Evolutionary conservation across 2,888 invertebrate genomes (phyloP).

Genomic region (Volucella inanis): DNA sequence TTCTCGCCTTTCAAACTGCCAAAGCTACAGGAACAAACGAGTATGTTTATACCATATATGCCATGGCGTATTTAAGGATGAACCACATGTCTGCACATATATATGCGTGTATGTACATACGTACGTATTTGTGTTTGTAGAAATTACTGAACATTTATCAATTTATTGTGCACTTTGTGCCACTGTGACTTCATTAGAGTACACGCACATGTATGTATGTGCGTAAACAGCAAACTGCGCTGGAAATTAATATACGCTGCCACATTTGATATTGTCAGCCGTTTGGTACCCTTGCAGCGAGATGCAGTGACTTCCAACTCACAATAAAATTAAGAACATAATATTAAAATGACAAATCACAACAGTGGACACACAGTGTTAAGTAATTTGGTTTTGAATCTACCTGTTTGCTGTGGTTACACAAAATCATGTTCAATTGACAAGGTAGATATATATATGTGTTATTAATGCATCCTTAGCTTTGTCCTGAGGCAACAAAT

Average conservation of each 20-base stretch:
- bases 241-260: conserved; percentile 80
- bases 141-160: conserved; percentile 71
- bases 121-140: conserved; percentile 24
- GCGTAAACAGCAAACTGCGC: conserved; percentile 31
- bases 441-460: conserved; percentile 22
- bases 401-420: conserved; percentile 66
- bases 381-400: conserved; percentile 71
- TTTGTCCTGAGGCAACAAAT: conserved; percentile 81
- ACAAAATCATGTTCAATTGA: conserved; percentile 69
- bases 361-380: conserved; percentile 72
- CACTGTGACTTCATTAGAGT: conserved; percentile 74
- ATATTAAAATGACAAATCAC: conserved; percentile 75
- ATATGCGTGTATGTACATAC: too few relatives aligned
- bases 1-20: conserved; percentile 33
- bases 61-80: conserved; percentile 26
- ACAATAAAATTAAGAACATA: conserved; percentile 73
- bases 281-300: conserved; percentile 71
- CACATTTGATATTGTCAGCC: conserved; percentile 76
- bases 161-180: conserved; percentile 72
- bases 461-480: conserved; percentile 80
- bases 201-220: conserved; percentile 37
- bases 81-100: too few relatives aligned
- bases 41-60: background rate
- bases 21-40: background rate
- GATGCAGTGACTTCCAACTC: conserved; percentile 55